A percentile compares a stretch with the other conserved stretches of the same genome.
phyloP scores from a whole-genome alignment of 2,888 invertebrate genomes.

The Noctua fimbriata region DNA sequence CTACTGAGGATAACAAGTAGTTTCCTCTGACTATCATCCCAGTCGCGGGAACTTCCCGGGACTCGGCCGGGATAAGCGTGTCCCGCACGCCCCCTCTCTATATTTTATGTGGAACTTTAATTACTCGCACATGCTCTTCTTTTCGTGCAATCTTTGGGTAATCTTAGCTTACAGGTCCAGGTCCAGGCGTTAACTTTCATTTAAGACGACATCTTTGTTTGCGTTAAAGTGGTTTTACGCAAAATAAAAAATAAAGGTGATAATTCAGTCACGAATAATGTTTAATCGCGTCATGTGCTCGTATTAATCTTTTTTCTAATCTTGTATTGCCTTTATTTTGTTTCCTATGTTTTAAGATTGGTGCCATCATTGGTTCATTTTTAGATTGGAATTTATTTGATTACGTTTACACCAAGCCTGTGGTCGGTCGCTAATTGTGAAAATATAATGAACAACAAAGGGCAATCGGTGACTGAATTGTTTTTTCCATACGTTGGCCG shows the following conservation, averaged over 20 bases:
- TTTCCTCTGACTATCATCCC: not conserved
- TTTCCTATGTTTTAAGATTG: not conserved
- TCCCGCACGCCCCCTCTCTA: conserved; percentile 29
- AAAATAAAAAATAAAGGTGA: not conserved
- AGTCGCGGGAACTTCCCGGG: not conserved
- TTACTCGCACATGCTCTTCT: conserved; percentile 26
- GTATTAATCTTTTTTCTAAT: no score
- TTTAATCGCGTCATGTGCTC: no score
- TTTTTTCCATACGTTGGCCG: not conserved
- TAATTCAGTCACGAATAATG: no score
- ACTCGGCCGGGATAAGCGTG: conserved; percentile 26
- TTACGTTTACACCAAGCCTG: not conserved
- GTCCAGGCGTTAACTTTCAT: not conserved
- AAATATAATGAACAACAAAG: no score
- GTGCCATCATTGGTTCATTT: no score
- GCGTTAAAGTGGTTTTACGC: not conserved
- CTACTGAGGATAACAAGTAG: not conserved
- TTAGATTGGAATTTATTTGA: not conserved
- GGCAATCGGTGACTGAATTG: no score
- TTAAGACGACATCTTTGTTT: not conserved
- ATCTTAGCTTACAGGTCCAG: not conserved
- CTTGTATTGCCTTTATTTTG: not conserved
- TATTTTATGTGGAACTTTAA: conserved; percentile 52
- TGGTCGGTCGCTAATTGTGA: no score
- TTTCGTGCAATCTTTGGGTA: not conserved